These are phyloP conservation scores for Anhinga anhinga DNA, from an alignment of 2,113 vertebrate genomes.

Conservation along the genomic window DNA sequence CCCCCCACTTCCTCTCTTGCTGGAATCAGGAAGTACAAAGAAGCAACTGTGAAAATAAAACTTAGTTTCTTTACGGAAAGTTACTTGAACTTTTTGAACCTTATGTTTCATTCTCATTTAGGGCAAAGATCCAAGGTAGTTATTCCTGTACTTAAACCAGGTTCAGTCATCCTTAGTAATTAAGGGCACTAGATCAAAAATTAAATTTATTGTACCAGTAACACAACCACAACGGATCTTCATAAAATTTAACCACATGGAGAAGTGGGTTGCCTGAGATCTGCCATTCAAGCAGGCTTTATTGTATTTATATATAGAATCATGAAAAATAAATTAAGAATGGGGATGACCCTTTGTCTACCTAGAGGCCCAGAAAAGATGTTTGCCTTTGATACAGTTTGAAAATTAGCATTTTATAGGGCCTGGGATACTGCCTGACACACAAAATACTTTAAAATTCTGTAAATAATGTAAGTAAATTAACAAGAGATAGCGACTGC, in stretches of 20 bases:
- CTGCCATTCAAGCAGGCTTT: conserved; percentile 34
- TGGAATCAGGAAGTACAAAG: conserved; percentile 34
- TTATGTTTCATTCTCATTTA: neutral
- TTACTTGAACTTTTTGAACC: conserved; percentile 31
- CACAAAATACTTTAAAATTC: conserved; percentile 68
- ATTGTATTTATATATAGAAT: conserved; percentile 54
- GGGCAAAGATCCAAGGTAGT: conserved; percentile 23
- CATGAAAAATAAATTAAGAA: conserved; percentile 64
- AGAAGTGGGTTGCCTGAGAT: conserved; percentile 28
- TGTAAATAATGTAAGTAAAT: conserved; percentile 75
- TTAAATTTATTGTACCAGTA: conserved; percentile 22
- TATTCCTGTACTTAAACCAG: conserved; percentile 21
- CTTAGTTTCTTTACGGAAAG: neutral
- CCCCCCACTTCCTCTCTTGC: neutral
- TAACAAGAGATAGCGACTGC: conserved; percentile 60
- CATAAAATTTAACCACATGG: neutral
- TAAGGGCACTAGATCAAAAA: conserved; percentile 48
- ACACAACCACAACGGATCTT: conserved; percentile 16
- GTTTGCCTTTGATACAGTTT: conserved; percentile 52
- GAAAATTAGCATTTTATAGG: conserved; percentile 66
- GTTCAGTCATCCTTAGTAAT: conserved; percentile 24
- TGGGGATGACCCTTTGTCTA: conserved; percentile 48
- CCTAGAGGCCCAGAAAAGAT: conserved; percentile 47
- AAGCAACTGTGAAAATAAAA: conserved; percentile 37
- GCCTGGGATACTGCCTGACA: conserved; percentile 43